These are phyloP conservation scores for Tholera decimalis DNA, from an alignment of 2,888 invertebrate genomes.

Conservation along the genomic window DNA sequence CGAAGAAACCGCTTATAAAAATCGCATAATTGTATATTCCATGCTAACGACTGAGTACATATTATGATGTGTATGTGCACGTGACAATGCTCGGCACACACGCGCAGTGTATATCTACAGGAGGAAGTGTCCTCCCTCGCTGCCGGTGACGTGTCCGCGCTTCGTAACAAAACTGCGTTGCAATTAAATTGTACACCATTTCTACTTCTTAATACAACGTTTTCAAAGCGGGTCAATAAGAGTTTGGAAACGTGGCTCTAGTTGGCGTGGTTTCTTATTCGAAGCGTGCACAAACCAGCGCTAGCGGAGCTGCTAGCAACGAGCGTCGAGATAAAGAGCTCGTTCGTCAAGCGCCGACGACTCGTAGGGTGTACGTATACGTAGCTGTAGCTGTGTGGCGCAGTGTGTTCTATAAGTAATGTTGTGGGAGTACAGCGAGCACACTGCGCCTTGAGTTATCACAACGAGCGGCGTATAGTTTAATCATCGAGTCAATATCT, in stretches of 20 bases:
- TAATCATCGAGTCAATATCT: conserved; percentile 80
- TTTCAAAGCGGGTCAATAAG: conserved; percentile 66
- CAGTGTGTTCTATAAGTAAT: conserved; percentile 45
- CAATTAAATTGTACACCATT: conserved; percentile 54
- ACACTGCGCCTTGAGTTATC: conserved; percentile 61
- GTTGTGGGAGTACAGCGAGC: conserved; percentile 46
- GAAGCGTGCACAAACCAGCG: conserved; percentile 39
- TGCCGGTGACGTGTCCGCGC: conserved; percentile 49
- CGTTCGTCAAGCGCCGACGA: conserved; percentile 63
- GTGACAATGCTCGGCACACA: conserved; percentile 24
- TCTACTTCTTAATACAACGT: conserved; percentile 59
- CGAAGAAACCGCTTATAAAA: conserved; percentile 27
- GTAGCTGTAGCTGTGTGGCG: conserved; percentile 15
- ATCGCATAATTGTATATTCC: conserved; percentile 29
- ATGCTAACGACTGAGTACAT: conserved; percentile 14
- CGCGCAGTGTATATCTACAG: conserved; percentile 30
- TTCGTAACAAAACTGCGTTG: conserved; percentile 44
- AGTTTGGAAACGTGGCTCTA: conserved; percentile 62
- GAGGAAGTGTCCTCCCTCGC: conserved; percentile 64
- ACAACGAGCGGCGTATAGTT: conserved; percentile 57
- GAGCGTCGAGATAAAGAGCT: conserved; percentile 64
- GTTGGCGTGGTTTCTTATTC: conserved; percentile 34
- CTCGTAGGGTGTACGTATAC: conserved; percentile 44
- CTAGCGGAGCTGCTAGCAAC: conserved; percentile 59
- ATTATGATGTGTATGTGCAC: conserved; percentile 15